Conservation (phyloP, 2,888 invertebrate species). For the Erannis defoliaria region DNA sequence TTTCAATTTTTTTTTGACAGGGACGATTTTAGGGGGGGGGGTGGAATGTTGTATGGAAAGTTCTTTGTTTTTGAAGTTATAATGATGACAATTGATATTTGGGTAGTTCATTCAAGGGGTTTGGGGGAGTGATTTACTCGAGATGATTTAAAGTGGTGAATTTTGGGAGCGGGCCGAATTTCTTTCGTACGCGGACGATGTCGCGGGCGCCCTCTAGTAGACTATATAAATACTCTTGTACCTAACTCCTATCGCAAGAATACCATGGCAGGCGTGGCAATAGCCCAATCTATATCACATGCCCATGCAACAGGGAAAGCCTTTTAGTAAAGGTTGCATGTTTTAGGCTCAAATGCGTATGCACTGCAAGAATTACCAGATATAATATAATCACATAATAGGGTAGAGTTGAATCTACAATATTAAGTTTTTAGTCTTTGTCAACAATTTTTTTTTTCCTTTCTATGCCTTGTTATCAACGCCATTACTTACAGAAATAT, state of each 20-base stretch:
- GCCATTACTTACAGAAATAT: neutral
- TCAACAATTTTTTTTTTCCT: neutral
- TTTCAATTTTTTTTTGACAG: too few species aligned
- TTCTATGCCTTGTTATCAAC: too few species aligned
- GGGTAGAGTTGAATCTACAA: neutral
- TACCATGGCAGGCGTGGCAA: slow-evolving; percentile 42
- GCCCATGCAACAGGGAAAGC: slow-evolving; percentile 42
- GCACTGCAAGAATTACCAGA: slow-evolving; percentile 31
- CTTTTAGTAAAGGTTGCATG: slow-evolving; percentile 47
- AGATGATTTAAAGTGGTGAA: too few species aligned
- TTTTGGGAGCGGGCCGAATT: too few species aligned
- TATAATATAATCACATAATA: slow-evolving; percentile 11
- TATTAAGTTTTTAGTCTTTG: neutral
- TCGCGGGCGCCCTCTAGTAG: too few species aligned
- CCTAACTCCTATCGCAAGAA: slow-evolving; percentile 42
- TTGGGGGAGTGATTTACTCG: too few species aligned
- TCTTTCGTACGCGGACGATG: too few species aligned
- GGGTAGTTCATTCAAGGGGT: too few species aligned
- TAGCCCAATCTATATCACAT: slow-evolving; percentile 43
- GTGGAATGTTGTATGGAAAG: too few species aligned
- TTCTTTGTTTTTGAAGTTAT: too few species aligned
- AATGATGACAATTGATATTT: too few species aligned
- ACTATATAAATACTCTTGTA: slow-evolving; percentile 29
- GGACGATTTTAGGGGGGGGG: too few species aligned
- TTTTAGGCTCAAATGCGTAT: slow-evolving; percentile 33